Evolutionary conservation across 2,888 invertebrate genomes (phyloP), one percentile per base, ranked within the genome.

Genomic region (Thera obeliscata): DNA sequence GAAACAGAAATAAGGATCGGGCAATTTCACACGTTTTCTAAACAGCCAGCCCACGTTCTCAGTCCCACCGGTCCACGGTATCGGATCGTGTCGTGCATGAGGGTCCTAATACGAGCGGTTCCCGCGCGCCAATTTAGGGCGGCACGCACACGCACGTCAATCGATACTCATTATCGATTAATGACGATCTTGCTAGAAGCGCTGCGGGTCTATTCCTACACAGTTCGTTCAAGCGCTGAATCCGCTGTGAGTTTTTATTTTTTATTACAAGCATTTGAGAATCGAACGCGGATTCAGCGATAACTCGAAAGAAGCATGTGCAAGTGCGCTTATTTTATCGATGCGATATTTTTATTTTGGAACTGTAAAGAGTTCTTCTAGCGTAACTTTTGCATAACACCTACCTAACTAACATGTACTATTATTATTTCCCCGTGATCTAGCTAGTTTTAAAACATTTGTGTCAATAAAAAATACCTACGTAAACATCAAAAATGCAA

Each of bases 61-160:
- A 54, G 11, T 62, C 46, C 48, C 38, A 49, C 61, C 36, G 6
- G 8, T 60, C 61, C 60, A 69, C 67, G 38, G 48, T n/a, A 50
- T 12, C 12, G 12, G 43, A 35, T 57, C 52, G 61, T 61, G 22
- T 57, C 52, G 61, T 61, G 22, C 22, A 22, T 22, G 61, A 57
- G 61, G 52, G 61, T 60, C 38, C 50, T 38, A 43, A 61, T 50
- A 38, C n/a, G 41, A 52, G 67, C 72, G 73, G 74, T 78, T 77
- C 75, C 71, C 76, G 77, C 75, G 56, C 67, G 55, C 67, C 74
- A 81, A 85, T 87, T 88, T 58, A 59, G 60, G 54, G 64, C 52
- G 35, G 57, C 60, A 61, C 56, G 60, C 65, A 61, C 61, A 57
- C 56, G 60, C 65, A 61, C 57, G 43, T 50, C 66, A 58, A 67